Evolutionary conservation across 2,113 vertebrate species (phyloP).

Genomic region (Ctenomys sociabilis): DNA sequence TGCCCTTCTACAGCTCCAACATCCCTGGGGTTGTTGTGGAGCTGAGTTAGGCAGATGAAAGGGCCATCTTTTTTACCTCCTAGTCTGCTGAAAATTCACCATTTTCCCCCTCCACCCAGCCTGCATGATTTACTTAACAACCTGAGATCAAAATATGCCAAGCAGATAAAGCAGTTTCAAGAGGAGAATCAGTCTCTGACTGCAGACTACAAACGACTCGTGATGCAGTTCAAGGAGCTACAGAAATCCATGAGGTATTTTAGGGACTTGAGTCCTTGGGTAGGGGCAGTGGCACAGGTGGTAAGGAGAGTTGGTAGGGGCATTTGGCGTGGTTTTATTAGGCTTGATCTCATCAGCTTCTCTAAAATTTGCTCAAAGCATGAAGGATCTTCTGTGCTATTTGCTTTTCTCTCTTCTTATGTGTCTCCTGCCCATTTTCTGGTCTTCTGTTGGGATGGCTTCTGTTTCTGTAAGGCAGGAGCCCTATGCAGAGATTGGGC

Average conservation of each 20-base stretch:
- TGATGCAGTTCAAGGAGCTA: conserved; percentile 85
- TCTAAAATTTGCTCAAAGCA: background rate
- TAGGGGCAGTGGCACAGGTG: background rate
- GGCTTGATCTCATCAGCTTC: background rate
- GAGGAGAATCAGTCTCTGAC: conserved; percentile 84
- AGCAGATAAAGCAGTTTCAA: conserved; percentile 83
- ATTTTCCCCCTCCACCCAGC: conserved; percentile 77
- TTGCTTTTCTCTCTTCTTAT: background rate
- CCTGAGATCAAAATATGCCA: conserved; percentile 76
- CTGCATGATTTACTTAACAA: conserved; percentile 84
- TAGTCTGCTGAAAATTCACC: background rate
- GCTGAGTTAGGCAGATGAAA: background rate
- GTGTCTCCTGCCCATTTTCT: background rate
- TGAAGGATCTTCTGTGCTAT: background rate
- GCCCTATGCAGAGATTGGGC: background rate
- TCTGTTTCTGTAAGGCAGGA: background rate
- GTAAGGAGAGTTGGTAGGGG: background rate
- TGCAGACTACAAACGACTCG: conserved; percentile 81
- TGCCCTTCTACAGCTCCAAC: background rate
- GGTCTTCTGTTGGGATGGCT: background rate
- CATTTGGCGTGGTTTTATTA: background rate
- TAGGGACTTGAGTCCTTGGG: background rate
- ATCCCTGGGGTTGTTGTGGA: background rate
- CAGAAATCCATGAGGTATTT: conserved; percentile 89
- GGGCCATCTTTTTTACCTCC: background rate